These are phyloP conservation scores for Neuroscelio doddi DNA, from an alignment of 2,888 invertebrate genomes.

Conservation along the genomic window DNA sequence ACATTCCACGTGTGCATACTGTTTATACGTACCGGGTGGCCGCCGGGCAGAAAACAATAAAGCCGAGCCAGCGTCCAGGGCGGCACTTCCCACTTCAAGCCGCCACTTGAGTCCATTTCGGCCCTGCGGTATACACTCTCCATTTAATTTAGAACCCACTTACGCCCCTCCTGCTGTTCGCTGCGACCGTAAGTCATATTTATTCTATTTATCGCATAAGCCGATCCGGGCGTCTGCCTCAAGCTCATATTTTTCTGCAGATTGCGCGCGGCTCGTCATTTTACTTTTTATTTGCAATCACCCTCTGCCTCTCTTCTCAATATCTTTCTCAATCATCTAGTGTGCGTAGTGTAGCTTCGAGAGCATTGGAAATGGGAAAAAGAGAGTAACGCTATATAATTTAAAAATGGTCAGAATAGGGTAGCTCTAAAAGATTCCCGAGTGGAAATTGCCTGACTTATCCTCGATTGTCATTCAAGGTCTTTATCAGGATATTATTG, in stretches of 20 bases:
- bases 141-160: conserved; percentile 63
- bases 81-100: conserved; percentile 60
- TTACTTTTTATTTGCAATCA: conserved; percentile 11
- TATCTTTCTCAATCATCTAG: conserved; percentile 8
- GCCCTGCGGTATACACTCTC: conserved; percentile 52
- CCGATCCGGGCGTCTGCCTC: conserved; percentile 50
- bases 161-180: conserved; percentile 44
- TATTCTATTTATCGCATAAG: conserved; percentile 60
- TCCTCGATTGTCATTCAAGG: too few relatives aligned
- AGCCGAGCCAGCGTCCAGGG: conserved; percentile 58
- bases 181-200: conserved; percentile 52
- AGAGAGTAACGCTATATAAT: not conserved
- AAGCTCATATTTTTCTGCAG: conserved; percentile 57
- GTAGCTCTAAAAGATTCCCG: too few relatives aligned
- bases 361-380: conserved; percentile 1
- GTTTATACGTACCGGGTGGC: conserved; percentile 55
- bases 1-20: conserved; percentile 19
- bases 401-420: too few relatives aligned
- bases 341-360: conserved; percentile 1
- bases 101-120: conserved; percentile 36
- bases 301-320: conserved; percentile 3
- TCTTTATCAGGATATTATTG: too few relatives aligned
- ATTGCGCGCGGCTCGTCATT: conserved; percentile 10
- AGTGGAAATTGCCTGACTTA: too few relatives aligned
- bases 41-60: conserved; percentile 65